Conservation (phyloP, 2,797 vertebrate genomes). For the Sebastes kiyomatsui region DNA sequence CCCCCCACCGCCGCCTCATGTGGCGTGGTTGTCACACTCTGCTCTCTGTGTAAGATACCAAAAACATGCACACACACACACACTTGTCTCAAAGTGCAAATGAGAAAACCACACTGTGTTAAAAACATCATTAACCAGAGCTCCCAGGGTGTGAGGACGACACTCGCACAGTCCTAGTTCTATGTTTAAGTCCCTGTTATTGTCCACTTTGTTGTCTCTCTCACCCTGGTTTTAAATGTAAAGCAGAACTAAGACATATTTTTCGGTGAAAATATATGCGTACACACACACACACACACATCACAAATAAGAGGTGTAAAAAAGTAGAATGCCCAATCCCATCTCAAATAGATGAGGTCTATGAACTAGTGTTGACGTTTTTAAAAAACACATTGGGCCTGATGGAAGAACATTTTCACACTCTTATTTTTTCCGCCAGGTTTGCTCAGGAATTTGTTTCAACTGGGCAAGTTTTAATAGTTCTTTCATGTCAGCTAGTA, state of each 20-base stretch:
- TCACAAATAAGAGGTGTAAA: neutral
- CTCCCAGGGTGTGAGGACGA: conserved; percentile 15
- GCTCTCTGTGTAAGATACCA: conserved; percentile 9
- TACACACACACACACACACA: neutral
- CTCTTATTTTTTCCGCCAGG: neutral
- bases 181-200: neutral
- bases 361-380: neutral
- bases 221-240: neutral
- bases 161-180: neutral
- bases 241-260: neutral
- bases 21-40: neutral
- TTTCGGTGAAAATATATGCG: neutral
- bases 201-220: neutral
- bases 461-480: no score
- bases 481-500: no score
- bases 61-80: conserved; percentile 9
- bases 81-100: conserved; percentile 36
- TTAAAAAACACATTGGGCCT: neutral
- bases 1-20: neutral
- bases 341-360: neutral
- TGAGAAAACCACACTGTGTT: conserved; percentile 36
- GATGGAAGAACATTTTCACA: neutral
- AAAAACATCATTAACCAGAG: conserved; percentile 47
- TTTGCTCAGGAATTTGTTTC: neutral
- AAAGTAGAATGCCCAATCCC: no score